Conservation (phyloP, 2,888 invertebrate genomes). For the Drosophila pegasa region DNA sequence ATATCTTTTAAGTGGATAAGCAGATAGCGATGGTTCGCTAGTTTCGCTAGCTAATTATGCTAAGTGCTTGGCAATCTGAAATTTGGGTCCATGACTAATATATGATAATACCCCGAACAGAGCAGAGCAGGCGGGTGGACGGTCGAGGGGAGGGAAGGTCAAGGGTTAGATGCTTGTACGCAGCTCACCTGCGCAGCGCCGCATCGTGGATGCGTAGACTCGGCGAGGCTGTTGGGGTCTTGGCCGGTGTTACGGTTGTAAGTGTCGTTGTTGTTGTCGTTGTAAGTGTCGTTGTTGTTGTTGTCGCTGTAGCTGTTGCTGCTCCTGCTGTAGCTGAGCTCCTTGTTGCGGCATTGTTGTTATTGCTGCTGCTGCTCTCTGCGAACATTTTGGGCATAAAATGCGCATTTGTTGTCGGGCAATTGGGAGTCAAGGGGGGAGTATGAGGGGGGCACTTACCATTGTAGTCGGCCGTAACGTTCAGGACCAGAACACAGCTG, state of each 20-base stretch:
- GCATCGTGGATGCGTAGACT: conserved; percentile 67
- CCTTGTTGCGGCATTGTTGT: conserved; percentile 47
- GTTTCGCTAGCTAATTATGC: conserved; percentile 6
- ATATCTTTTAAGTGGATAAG: neutral
- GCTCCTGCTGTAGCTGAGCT: conserved; percentile 37
- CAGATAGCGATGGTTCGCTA: neutral
- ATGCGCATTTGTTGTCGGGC: neutral
- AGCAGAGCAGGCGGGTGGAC: no score
- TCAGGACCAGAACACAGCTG: conserved; percentile 64
- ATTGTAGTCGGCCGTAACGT: conserved; percentile 46
- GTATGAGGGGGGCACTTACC: conserved; percentile 41
- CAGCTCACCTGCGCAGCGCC: conserved; percentile 61
- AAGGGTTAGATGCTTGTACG: conserved; percentile 7
- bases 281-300: conserved; percentile 28
- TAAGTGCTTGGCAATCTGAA: conserved; percentile 10
- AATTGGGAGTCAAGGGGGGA: neutral
- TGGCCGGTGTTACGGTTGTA: conserved; percentile 50
- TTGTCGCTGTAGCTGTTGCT: conserved; percentile 23
- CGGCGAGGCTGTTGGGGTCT: conserved; percentile 49
- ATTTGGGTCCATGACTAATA: conserved; percentile 12
- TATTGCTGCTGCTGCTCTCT: conserved; percentile 52
- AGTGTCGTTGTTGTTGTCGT: conserved; percentile 42
- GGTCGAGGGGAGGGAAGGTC: neutral
- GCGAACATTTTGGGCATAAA: conserved; percentile 5
- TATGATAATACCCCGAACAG: conserved; percentile 12